A percentile compares a stretch with the other conserved stretches of the same genome.
phyloP scores from a whole-genome alignment of 2,888 invertebrate species.

The Kryphioiulus occultus region DNA sequence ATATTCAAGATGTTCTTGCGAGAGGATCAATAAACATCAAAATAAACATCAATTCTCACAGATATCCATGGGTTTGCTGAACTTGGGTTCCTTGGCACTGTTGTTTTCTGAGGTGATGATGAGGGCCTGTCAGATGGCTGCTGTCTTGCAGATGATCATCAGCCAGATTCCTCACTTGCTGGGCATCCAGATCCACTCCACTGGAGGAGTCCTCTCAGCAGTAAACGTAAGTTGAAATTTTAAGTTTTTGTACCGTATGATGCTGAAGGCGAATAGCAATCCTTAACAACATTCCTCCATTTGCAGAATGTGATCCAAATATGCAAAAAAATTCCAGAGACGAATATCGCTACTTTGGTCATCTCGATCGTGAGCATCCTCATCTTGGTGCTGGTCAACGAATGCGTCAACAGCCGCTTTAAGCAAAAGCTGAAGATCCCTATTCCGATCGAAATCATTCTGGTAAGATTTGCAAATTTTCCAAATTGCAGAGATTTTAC shows the following conservation, averaged over 20 bases:
- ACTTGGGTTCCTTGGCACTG: slow-evolving; percentile 44
- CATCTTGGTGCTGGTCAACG: slow-evolving; percentile 65
- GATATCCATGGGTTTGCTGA: slow-evolving; percentile 47
- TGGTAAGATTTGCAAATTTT: slow-evolving; percentile 59
- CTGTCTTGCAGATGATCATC: slow-evolving; percentile 50
- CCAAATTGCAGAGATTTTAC: too few species aligned
- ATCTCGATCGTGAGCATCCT: slow-evolving; percentile 75
- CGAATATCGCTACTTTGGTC: slow-evolving; percentile 73
- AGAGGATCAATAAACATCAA: not conserved
- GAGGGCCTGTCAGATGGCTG: slow-evolving; percentile 50
- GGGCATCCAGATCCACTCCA: slow-evolving; percentile 33
- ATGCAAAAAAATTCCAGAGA: slow-evolving; percentile 66
- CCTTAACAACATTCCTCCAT: not conserved
- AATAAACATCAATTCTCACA: not conserved
- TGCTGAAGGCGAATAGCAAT: too few species aligned
- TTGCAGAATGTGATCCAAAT: slow-evolving; percentile 70
- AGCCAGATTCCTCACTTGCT: slow-evolving; percentile 45
- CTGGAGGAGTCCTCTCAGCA: slow-evolving; percentile 27
- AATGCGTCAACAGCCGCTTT: slow-evolving; percentile 56
- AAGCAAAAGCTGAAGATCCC: slow-evolving; percentile 66
- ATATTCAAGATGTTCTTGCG: not conserved
- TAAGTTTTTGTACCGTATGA: not conserved
- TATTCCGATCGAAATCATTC: slow-evolving; percentile 82
- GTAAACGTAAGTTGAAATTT: slow-evolving; percentile 47
- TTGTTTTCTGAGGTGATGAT: slow-evolving; percentile 51